Base-by-base conservation (phyloP, 2,888 invertebrate species). In the Cephus pygmeus region DNA sequence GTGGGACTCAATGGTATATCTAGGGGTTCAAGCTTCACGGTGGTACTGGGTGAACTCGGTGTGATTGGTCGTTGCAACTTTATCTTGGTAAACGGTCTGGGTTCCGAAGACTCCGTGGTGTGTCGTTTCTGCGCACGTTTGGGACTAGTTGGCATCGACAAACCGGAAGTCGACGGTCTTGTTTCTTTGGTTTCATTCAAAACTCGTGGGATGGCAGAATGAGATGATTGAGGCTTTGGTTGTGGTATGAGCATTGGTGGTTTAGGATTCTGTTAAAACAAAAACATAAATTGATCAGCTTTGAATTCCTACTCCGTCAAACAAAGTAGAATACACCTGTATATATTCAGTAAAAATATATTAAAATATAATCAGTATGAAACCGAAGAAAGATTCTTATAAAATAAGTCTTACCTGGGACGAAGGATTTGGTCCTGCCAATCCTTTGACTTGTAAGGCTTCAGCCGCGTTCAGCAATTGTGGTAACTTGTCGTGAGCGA, bases 391-490 rank as follows among this genome's bases (percentile, higher is more conserved):
- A 56, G 9, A 23, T 56, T 56, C 9, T 56, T 9, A 23, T 23
- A 9, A 73, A 35, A 76, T 30, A 35, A 76, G 76, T 31, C 11
- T 78, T 80, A 90, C 90, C 87, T 89, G 90, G 6, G 90, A 86
- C 4, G 90, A 89, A 40, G 89, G 89, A 81, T 86, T 91, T 11
- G 91, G 90, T 36, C 90, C 91, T 12, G 91, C 90, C 69, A 94
- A 88, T 86, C 97, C 97, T 87, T 96, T 94, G 80, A 97, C 96
- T 88, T 97, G 96, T 85, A 97, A 90, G 30, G 96, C 95, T 88
- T 97, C 97, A 0, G 97, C 97, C 0, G 96, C 96, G 87, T 95
- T 95, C 12, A 97, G 92, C n/a, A 97, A 91, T 83, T 96, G 95
- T 56, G 96, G 95, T 76, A 97, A 92, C 80, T 97, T 96, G 78